Evolutionary conservation across 2,888 invertebrate genomes (phyloP).

Genomic region (Diplazon laetatorius): DNA sequence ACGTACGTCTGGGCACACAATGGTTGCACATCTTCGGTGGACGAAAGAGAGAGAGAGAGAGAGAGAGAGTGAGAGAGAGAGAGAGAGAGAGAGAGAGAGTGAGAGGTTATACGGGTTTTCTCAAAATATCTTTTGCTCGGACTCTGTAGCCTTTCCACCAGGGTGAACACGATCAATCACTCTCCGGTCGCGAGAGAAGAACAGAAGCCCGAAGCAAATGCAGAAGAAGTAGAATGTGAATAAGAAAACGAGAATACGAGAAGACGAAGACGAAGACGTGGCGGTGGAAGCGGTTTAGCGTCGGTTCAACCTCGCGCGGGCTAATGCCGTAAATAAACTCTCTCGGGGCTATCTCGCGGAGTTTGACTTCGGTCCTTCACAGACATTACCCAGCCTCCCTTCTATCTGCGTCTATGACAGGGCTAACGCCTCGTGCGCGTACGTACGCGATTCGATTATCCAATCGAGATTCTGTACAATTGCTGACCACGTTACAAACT

Average conservation of each 20-base stretch:
- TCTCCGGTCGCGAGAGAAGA: conserved; percentile 62
- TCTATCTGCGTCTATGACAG: conserved; percentile 39
- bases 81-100: no score
- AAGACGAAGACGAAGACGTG: conserved; percentile 21
- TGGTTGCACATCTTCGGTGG: conserved; percentile 50
- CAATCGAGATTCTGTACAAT: conserved; percentile 1
- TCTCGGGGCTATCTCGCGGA: conserved; percentile 51
- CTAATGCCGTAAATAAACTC: conserved; percentile 60
- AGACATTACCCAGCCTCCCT: conserved; percentile 50
- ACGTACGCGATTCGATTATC: conserved; percentile 41
- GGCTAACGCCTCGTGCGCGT: conserved; percentile 22
- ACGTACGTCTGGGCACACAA: conserved; percentile 31
- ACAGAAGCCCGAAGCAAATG: conserved; percentile 30
- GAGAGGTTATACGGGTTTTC: conserved; percentile 53
- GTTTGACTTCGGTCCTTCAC: conserved; percentile 48
- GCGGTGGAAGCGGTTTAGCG: conserved; percentile 43
- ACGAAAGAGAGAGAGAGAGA: no score
- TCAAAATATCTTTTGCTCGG: conserved; percentile 65
- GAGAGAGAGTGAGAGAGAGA: no score
- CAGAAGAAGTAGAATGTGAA: no score
- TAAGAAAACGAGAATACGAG: conserved; percentile 23
- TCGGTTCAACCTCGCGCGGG: conserved; percentile 42
- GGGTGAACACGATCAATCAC: conserved; percentile 74
- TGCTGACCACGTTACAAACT: no score
- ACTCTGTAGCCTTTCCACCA: conserved; percentile 61